Percentiles rank a stretch among this genome's conserved stretches.
Evolutionary conservation across 2,113 vertebrate species (phyloP).

Genomic region (Apteryx owenii): DNA sequence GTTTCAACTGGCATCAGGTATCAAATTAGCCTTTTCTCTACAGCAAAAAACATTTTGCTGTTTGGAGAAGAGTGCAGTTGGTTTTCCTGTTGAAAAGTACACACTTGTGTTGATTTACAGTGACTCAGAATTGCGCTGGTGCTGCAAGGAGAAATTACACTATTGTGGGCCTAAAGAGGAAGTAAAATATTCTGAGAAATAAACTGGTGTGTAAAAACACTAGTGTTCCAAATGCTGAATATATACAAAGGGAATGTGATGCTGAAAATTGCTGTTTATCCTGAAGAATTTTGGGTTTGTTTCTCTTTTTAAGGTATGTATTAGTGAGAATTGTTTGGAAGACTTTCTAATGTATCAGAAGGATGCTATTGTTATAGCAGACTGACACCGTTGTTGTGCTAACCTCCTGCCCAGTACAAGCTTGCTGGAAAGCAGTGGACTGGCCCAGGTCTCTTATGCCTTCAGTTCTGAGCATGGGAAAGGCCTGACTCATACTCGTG

Average conservation of each 20-base stretch:
- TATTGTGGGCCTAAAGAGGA: rapidly evolving
- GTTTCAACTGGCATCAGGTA: not conserved
- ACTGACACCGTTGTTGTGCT: not conserved
- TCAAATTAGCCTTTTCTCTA: not conserved
- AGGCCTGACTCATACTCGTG: no score
- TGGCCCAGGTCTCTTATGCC: not conserved
- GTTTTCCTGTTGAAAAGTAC: not conserved
- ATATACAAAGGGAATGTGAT: not conserved
- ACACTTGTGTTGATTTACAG: rapidly evolving
- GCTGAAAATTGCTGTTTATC: not conserved
- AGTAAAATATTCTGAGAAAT: not conserved
- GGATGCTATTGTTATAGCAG: not conserved
- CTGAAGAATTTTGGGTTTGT: not conserved
- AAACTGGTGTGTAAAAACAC: not conserved
- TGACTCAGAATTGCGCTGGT: not conserved
- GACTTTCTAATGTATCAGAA: not conserved
- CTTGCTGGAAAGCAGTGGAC: not conserved
- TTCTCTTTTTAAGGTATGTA: not conserved
- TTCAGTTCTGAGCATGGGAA: not conserved
- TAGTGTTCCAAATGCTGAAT: not conserved
- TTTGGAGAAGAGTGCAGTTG: not conserved
- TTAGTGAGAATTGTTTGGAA: not conserved
- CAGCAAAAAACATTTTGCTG: not conserved
- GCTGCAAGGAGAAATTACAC: not conserved
- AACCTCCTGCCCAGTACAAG: rapidly evolving